phyloP scores from a whole-genome alignment of 2,888 invertebrate genomes.

The Pyrocoelia pectoralis region DNA sequence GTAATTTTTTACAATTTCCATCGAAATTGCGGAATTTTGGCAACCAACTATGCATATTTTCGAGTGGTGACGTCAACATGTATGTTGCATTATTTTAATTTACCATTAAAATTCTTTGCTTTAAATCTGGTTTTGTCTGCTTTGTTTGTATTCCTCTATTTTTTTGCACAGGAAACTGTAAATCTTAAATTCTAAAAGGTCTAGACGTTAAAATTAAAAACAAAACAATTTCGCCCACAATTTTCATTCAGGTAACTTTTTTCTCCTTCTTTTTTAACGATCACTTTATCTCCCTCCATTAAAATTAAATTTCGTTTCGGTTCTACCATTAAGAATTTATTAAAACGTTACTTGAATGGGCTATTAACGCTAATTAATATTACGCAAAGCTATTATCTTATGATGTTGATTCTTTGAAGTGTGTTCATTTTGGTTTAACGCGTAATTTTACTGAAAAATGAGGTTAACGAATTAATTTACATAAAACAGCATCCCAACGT shows the following conservation, averaged over 20 bases:
- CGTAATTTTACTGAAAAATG: no score
- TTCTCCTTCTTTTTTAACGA: neutral
- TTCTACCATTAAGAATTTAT: no score
- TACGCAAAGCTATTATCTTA: neutral
- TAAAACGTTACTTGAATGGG: neutral
- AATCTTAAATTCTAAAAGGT: neutral
- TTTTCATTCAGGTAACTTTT: slow-evolving; percentile 1
- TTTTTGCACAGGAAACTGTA: slow-evolving; percentile 1
- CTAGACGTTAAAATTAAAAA: neutral
- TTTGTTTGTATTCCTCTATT: neutral
- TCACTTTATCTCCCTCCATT: no score
- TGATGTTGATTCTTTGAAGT: neutral
- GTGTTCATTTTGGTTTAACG: no score
- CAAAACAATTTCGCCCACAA: neutral
- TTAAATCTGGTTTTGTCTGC: neutral
- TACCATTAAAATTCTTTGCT: neutral
- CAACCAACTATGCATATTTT: no score
- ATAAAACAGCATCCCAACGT: no score
- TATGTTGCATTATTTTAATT: neutral
- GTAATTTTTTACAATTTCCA: no score
- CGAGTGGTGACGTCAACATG: no score
- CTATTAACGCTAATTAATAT: neutral
- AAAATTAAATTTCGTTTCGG: neutral
- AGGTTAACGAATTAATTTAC: no score
- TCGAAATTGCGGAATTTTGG: no score